Percentiles rank a stretch among this genome's conserved stretches.
Evolutionary conservation across 2,888 invertebrate genomes (phyloP).

Genomic region (Heliconius erato): DNA sequence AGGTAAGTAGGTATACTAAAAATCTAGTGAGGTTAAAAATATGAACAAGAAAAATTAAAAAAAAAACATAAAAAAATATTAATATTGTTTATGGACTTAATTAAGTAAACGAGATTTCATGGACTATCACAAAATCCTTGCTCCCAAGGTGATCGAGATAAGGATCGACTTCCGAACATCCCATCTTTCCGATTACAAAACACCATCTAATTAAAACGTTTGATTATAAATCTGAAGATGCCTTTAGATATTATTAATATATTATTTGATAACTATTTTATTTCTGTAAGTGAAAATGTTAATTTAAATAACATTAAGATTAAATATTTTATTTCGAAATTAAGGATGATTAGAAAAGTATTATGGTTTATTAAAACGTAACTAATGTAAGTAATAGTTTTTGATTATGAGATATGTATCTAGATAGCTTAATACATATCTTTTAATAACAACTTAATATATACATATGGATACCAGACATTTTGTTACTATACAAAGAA

Average conservation of each 20-base stretch:
- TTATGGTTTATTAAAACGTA: background rate
- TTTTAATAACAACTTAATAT: background rate
- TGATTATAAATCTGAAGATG: conserved; percentile 36
- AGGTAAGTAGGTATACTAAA: background rate
- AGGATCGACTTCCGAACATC: conserved; percentile 65
- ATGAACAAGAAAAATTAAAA: background rate
- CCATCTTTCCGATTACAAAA: conserved; percentile 41
- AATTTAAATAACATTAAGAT: conserved; percentile 14
- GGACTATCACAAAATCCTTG: conserved; percentile 52
- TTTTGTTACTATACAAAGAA: conserved; percentile 1
- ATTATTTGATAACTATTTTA: conserved; percentile 32
- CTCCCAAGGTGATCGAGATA: conserved; percentile 67
- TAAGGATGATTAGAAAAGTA: background rate
- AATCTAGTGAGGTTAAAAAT: background rate
- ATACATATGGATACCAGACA: background rate
- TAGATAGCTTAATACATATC: background rate
- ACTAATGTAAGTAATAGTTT: background rate
- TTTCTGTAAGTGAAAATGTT: background rate
- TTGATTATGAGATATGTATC: conserved; percentile 4
- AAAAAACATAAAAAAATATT: background rate
- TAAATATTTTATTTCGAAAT: background rate
- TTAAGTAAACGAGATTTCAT: conserved; percentile 45
- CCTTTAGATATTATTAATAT: conserved; percentile 20
- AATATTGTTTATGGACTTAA: conserved; percentile 42
- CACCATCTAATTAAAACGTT: conserved; percentile 46